A percentile compares a stretch with the other conserved stretches of the same genome.
These are phyloP conservation scores for Myxocyprinus asiaticus DNA, from an alignment of 2,113 vertebrate genomes.

Conservation along the genomic window DNA sequence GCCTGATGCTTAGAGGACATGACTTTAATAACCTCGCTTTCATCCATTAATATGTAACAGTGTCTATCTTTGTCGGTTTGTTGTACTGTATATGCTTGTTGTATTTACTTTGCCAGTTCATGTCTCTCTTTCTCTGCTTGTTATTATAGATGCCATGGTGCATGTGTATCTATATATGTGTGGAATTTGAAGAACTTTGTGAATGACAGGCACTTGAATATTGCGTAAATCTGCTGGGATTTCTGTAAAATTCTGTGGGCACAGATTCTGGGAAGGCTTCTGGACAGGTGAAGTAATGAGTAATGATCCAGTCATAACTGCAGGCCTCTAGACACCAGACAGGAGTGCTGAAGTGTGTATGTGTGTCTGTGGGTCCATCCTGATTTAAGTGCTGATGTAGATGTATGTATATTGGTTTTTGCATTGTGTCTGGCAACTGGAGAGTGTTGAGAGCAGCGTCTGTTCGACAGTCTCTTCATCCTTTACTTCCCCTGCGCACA, in stretches of 20 bases:
- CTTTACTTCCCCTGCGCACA: conserved; percentile 13
- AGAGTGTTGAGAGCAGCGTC: conserved; percentile 8
- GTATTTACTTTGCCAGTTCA: no score
- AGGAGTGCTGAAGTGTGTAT: conserved; percentile 34
- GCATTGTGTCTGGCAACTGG: conserved; percentile 34
- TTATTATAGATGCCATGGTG: no score
- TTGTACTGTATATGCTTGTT: no score
- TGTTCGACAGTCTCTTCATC: conserved; percentile 13
- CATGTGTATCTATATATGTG: no score
- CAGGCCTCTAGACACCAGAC: conserved; percentile 31
- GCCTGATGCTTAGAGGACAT: no score
- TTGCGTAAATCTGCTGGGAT: no score
- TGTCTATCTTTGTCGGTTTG: no score
- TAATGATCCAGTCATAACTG: conserved; percentile 8
- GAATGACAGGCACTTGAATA: no score
- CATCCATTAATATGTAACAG: no score
- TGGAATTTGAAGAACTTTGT: no score
- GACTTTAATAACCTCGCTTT: no score
- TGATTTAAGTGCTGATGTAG: conserved; percentile 13
- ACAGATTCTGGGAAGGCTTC: conserved; percentile 12
- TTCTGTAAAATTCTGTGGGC: background rate
- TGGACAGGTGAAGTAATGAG: background rate
- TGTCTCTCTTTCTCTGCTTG: no score
- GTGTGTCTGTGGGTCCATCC: background rate
- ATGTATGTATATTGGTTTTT: conserved; percentile 10